These are phyloP conservation scores for Limnephilus lunatus DNA, from an alignment of 2,888 invertebrate genomes.

Conservation along the genomic window DNA sequence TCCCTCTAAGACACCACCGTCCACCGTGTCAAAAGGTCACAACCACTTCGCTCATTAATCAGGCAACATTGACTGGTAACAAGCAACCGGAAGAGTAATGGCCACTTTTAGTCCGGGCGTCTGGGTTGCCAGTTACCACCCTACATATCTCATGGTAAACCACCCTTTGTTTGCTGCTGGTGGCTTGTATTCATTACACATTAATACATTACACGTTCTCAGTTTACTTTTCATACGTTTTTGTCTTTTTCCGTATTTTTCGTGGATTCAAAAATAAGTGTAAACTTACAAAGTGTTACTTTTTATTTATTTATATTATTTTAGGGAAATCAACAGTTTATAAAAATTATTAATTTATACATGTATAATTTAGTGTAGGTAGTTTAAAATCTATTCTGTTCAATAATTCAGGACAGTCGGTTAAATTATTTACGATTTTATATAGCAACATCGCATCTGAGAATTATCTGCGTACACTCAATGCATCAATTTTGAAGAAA, in stretches of 20 bases:
- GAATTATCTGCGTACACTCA: too few relatives aligned
- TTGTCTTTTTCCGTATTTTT: background rate
- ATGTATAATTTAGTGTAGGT: too few relatives aligned
- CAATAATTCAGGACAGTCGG: too few relatives aligned
- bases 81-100: slow-evolving; percentile 55
- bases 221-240: slow-evolving; percentile 12
- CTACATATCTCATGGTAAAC: slow-evolving; percentile 51
- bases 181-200: background rate
- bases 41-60: slow-evolving; percentile 26
- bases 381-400: too few relatives aligned
- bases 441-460: too few relatives aligned
- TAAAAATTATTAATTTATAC: too few relatives aligned
- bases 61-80: slow-evolving; percentile 36
- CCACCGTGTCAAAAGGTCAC: background rate
- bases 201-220: background rate
- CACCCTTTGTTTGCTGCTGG: slow-evolving; percentile 48
- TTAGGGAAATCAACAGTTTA: too few relatives aligned
- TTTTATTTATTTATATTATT: too few relatives aligned
- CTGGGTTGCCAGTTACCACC: slow-evolving; percentile 48
- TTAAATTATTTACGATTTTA: too few relatives aligned
- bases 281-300: too few relatives aligned
- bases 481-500: too few relatives aligned
- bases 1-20: background rate
- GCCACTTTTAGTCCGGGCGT: slow-evolving; percentile 58
- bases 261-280: too few relatives aligned